phyloP scores from a whole-genome alignment of 1,140 invertebrate genomes.

The Metaphire vulgaris region DNA sequence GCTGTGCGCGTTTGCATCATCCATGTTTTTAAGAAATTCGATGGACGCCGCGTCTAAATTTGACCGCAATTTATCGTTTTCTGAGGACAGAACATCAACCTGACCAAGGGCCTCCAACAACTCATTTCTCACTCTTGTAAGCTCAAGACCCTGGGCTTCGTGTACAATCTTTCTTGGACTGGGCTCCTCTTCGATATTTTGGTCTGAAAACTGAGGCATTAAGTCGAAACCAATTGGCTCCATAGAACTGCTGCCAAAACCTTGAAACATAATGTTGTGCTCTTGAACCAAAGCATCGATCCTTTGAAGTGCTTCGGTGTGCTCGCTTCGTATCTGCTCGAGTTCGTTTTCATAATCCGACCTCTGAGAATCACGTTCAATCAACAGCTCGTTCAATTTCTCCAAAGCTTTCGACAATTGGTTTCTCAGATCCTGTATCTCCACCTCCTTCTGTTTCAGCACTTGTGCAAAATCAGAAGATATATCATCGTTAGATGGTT shows the following conservation, averaged over 20 bases:
- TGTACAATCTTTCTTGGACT: constrained; percentile 8
- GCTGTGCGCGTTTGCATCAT: neutral
- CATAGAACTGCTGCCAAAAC: neutral
- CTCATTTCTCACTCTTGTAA: constrained; percentile 1
- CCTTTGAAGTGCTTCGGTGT: neutral
- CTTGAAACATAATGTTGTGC: neutral
- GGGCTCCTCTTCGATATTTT: constrained; percentile 13
- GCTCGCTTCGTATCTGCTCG: neutral
- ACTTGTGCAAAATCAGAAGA: too few relatives aligned
- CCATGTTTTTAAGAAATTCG: neutral
- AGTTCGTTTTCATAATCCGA: neutral
- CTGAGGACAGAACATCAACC: neutral
- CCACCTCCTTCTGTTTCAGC: neutral
- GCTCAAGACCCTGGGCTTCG: neutral
- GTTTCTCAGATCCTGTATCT: neutral
- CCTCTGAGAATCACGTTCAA: neutral
- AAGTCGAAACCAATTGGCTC: neutral
- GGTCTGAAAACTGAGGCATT: neutral
- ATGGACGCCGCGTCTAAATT: neutral
- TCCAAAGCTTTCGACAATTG: neutral
- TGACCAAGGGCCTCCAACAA: constrained; percentile 3
- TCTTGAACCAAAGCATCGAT: neutral
- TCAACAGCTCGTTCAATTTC: neutral
- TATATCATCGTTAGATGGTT: neutral
- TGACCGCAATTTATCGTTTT: neutral